Base-by-base conservation (phyloP, 2,888 invertebrate species). In the Crossocerus cetratus region DNA sequence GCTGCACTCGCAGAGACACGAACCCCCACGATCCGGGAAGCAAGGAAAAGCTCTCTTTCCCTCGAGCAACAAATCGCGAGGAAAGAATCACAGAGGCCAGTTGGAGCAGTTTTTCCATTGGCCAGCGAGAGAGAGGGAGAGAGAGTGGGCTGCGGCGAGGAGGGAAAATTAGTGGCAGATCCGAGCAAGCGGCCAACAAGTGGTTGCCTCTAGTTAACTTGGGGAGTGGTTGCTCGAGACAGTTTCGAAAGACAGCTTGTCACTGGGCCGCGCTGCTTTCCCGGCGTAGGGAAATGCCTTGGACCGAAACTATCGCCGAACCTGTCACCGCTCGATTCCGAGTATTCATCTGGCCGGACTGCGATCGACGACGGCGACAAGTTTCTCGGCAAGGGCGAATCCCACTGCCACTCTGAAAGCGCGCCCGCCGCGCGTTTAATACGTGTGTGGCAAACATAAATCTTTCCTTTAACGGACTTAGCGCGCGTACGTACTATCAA, bases 161-260 rank as follows among this genome's bases (percentile, higher is more conserved):
- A 71, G 71, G 63, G 76, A 65, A 72, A 82, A 81, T 81, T 83
- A 83, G 83, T 80, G 73, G 60, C 73, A 74, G 73, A 63, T 64
- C 61, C 54, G 78, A 69, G 60, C 62, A 32, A 67, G 60, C 70
- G 58, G 69, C 69, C 82, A 82, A 82, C 82, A 82, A 82, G 82
- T 82, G 82, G 82, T 82, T 82, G 82, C 67, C 76, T 80, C 78
- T 82, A 78, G 82, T 80, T 82, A 76, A 80, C 73, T 80, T 66
- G 78, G 73, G 74, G 80, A 71, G 70, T 82, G 78, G 80, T 80
- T 82, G 78, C 69, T 61, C 76, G 74, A 77, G 82, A 81, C 80
- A 81, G 78, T 81, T 81, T 64, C 62, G 61, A 69, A 81, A 81
- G 82, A 81, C 82, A 74, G 67, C 70, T 68, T 78, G 81, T 81